Evolutionary conservation across 2,797 vertebrate genomes (phyloP).

Genomic region (Apodemus agrarius): DNA sequence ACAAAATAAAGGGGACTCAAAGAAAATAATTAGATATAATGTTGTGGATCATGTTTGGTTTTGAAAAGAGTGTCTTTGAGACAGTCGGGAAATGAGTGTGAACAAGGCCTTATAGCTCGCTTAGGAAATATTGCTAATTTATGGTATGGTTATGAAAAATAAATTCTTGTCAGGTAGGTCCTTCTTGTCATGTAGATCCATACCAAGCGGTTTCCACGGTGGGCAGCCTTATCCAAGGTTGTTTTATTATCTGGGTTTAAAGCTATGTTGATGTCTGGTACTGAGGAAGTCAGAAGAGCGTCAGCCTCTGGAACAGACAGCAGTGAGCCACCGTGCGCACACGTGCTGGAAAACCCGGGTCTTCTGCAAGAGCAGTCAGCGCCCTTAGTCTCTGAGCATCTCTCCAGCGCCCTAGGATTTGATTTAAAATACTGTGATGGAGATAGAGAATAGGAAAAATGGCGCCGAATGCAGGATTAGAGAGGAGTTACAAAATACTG

Average conservation of each 20-base stretch:
- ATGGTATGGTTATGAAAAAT: conserved; percentile 8
- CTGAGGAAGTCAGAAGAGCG: not conserved
- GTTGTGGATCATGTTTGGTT: conserved; percentile 40
- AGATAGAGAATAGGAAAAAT: not conserved
- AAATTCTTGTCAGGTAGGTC: conserved; percentile 30
- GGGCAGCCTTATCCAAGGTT: not conserved
- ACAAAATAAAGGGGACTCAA: not conserved
- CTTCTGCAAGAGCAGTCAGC: not conserved
- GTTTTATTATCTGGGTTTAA: not conserved
- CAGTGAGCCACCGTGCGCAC: not conserved
- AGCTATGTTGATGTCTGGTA: not conserved
- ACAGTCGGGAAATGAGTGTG: conserved; percentile 10
- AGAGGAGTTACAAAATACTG: not conserved
- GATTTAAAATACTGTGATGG: conserved; percentile 8
- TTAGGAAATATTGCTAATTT: conserved; percentile 50
- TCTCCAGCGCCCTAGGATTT: not conserved
- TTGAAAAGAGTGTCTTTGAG: conserved; percentile 3
- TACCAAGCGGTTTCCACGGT: not conserved
- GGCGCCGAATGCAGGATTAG: not conserved
- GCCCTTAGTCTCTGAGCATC: not conserved
- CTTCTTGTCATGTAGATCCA: conserved; percentile 4
- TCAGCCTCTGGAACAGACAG: not conserved
- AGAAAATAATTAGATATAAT: conserved; percentile 11
- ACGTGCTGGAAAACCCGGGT: not conserved
- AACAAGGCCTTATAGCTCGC: not conserved